A percentile compares a stretch with the other conserved stretches of the same genome.
phyloP scores from a whole-genome alignment of 2,113 vertebrate genomes.

The Bos indicus region DNA sequence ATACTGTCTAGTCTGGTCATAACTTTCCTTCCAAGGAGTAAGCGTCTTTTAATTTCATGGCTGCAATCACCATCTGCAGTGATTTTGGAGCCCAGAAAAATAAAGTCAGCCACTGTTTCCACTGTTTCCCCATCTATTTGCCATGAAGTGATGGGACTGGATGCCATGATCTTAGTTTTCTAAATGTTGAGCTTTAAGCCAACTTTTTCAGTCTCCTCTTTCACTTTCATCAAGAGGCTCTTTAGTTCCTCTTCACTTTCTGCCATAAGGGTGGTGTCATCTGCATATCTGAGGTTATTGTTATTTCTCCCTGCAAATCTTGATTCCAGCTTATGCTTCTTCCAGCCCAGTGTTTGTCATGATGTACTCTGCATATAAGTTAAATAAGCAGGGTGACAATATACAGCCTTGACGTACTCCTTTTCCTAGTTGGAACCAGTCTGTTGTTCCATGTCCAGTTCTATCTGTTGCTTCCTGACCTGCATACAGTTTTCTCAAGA shows the following conservation, averaged over 20 bases:
- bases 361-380: neutral
- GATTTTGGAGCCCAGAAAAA: rapidly evolving
- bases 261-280: neutral
- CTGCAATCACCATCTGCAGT: neutral
- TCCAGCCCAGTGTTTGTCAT: neutral
- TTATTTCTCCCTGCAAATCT: neutral
- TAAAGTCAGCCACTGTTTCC: neutral
- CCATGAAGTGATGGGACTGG: neutral
- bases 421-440: neutral
- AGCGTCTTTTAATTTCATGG: neutral
- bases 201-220: neutral
- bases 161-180: neutral
- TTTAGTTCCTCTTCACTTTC: neutral
- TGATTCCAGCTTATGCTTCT: neutral
- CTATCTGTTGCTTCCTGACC: neutral
- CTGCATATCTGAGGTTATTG: neutral
- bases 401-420: neutral
- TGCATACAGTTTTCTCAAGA: neutral
- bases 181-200: neutral
- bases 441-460: neutral
- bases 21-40: neutral
- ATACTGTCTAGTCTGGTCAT: neutral
- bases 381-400: neutral
- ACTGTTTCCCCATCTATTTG: neutral
- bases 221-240: neutral